phyloP scores from a whole-genome alignment of 1,140 invertebrate genomes.

The Spodoptera litura region DNA sequence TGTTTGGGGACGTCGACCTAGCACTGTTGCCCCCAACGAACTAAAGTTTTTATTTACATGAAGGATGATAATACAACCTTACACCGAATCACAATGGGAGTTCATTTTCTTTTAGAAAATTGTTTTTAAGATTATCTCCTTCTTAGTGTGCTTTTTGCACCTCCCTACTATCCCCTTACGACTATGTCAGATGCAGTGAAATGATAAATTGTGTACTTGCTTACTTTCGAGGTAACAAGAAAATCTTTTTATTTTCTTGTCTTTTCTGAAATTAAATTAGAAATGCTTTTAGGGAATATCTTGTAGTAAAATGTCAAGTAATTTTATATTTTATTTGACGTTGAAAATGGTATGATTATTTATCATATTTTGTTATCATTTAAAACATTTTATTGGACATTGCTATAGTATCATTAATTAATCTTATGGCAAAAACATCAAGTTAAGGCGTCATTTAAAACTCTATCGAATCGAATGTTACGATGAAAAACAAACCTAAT shows the following conservation, averaged over 20 bases:
- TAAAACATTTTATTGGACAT: too few species aligned
- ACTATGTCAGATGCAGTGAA: conserved; percentile 29
- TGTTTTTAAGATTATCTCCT: conserved; percentile 35
- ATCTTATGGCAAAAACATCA: too few species aligned
- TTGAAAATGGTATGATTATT: too few species aligned
- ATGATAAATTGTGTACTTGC: conserved; percentile 29
- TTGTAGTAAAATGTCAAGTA: background rate
- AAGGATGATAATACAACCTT: conserved; percentile 42
- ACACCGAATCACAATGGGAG: conserved; percentile 38
- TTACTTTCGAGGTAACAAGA: background rate
- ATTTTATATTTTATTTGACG: background rate
- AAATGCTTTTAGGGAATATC: too few species aligned
- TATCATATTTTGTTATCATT: too few species aligned
- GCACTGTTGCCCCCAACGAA: conserved; percentile 20
- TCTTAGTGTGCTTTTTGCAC: conserved; percentile 23
- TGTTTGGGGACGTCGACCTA: conserved; percentile 27
- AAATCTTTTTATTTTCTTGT: background rate
- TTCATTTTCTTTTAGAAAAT: conserved; percentile 45
- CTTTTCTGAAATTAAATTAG: background rate
- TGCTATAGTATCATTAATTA: too few species aligned
- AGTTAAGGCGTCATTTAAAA: too few species aligned
- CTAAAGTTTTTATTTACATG: conserved; percentile 44
- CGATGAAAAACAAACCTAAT: background rate
- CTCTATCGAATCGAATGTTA: background rate
- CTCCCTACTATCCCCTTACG: conserved; percentile 6